phyloP scores from a whole-genome alignment of 64 coral and sea anemone species.

The Pachyseris speciosa region DNA sequence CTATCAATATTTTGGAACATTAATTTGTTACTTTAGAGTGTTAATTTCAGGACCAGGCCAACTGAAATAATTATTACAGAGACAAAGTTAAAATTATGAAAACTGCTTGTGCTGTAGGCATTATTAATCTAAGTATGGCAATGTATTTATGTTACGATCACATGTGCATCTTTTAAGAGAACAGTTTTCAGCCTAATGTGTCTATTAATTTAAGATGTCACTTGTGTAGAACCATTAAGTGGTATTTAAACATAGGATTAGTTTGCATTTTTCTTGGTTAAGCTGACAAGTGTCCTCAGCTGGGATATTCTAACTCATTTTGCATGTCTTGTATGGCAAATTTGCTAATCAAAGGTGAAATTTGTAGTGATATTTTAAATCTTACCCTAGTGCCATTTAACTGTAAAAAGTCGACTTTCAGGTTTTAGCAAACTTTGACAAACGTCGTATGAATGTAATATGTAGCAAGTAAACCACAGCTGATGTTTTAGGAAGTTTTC shows the following conservation, averaged over 20 bases:
- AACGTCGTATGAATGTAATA: too few relatives aligned
- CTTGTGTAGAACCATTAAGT: not conserved
- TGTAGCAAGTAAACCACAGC: not conserved
- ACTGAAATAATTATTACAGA: not conserved
- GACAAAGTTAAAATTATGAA: constrained; percentile 8
- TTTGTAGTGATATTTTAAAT: not conserved
- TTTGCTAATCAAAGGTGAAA: not conserved
- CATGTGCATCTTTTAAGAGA: not conserved
- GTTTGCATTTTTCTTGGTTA: not conserved
- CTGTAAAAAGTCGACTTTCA: not conserved
- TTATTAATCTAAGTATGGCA: not conserved
- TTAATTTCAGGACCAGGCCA: too few relatives aligned
- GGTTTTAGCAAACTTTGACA: not conserved
- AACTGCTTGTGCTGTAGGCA: constrained; percentile 5
- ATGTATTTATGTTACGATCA: constrained; percentile 1
- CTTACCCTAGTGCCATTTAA: not conserved
- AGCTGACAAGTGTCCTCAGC: not conserved
- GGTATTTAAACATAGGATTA: not conserved
- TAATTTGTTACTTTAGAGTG: too few relatives aligned
- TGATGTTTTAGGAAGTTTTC: not conserved
- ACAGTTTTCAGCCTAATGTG: not conserved
- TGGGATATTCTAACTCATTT: not conserved
- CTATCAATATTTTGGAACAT: not conserved
- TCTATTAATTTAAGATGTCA: not conserved
- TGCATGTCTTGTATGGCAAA: not conserved